Percentiles rank a stretch among this genome's conserved stretches.
Conservation (phyloP, 2,113 vertebrate genomes). For the Megaptera novaeangliae region DNA sequence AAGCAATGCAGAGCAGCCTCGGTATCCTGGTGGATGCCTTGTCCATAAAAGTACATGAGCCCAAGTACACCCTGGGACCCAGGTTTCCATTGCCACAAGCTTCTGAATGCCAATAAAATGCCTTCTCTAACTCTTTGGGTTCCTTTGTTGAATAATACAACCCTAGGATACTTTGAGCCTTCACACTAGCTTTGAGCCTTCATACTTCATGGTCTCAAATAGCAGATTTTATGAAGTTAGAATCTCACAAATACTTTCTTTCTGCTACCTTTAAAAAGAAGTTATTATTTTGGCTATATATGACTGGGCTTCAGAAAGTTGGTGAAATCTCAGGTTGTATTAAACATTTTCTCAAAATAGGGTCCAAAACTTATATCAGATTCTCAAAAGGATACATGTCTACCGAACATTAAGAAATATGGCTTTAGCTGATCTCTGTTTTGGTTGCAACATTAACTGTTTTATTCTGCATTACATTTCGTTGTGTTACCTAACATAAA, state of each 20-base stretch:
- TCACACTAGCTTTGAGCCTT: too few species aligned
- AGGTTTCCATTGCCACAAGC: conserved; percentile 86
- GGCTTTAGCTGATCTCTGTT: background rate
- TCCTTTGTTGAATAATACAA: too few species aligned
- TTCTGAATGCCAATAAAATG: conserved; percentile 89
- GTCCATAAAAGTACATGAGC: conserved; percentile 85
- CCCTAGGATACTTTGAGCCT: too few species aligned
- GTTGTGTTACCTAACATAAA: background rate
- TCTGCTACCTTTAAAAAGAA: background rate
- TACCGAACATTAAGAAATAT: background rate
- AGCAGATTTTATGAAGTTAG: background rate
- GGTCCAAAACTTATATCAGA: background rate
- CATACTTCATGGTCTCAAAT: background rate
- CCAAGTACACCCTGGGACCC: conserved; percentile 86
- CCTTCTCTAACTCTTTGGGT: conserved; percentile 64
- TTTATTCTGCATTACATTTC: background rate
- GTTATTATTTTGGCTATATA: background rate
- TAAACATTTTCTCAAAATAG: background rate
- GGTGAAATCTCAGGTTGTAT: background rate
- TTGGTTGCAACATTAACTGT: background rate
- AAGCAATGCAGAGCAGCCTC: conserved; percentile 80
- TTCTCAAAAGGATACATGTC: background rate
- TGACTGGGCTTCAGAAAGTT: background rate
- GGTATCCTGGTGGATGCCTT: conserved; percentile 73
- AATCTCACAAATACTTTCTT: background rate